phyloP scores from a whole-genome alignment of 2,797 vertebrate genomes.

The Streptopelia turtur region DNA sequence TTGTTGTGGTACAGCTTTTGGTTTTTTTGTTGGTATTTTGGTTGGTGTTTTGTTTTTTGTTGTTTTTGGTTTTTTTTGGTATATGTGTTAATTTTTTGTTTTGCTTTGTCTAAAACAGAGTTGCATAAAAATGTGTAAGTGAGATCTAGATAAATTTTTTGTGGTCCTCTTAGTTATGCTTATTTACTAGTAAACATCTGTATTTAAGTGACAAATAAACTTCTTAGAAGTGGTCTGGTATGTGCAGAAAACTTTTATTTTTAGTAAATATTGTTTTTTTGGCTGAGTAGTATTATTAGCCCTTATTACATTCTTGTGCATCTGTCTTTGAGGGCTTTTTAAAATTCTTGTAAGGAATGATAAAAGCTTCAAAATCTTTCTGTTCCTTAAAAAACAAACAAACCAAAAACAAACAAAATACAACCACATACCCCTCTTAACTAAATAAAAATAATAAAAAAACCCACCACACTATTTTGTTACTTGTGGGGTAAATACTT shows the following conservation, averaged over 20 bases:
- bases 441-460: too few relatives aligned
- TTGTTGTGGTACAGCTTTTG: rapidly evolving
- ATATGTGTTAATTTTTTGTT: rapidly evolving
- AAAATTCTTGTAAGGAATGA: background rate
- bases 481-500: background rate
- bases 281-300: background rate
- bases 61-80: too few relatives aligned
- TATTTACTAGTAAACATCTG: background rate
- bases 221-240: background rate
- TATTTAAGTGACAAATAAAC: background rate
- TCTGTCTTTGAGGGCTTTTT: background rate
- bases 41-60: too few relatives aligned
- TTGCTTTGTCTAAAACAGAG: rapidly evolving
- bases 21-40: too few relatives aligned
- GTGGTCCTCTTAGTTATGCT: rapidly evolving
- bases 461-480: background rate
- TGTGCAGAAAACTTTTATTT: background rate
- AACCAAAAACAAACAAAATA: too few relatives aligned
- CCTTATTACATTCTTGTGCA: rapidly evolving
- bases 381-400: background rate
- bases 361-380: background rate
- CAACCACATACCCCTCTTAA: too few relatives aligned
- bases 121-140: rapidly evolving
- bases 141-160: rapidly evolving
- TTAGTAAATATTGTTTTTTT: rapidly evolving